Evolutionary conservation across 2,113 vertebrate genomes (phyloP).

Genomic region (Scomber scombrus): DNA sequence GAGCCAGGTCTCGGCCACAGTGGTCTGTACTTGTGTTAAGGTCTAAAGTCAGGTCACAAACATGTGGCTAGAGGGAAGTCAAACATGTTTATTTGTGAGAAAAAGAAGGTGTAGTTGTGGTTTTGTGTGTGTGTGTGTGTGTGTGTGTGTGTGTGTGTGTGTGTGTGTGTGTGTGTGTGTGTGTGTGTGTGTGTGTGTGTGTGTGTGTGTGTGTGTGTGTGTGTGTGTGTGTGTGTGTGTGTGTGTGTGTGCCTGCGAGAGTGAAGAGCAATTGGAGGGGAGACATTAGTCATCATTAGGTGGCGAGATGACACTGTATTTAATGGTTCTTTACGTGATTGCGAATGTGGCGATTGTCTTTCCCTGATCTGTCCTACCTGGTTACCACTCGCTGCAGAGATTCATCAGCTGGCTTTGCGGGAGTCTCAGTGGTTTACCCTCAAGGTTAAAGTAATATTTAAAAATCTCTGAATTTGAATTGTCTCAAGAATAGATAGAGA

Average conservation of each 20-base stretch:
- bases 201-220: not conserved
- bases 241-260: not conserved
- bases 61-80: not conserved
- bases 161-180: not conserved
- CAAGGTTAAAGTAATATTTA: not conserved
- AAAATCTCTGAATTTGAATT: not conserved
- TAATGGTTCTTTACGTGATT: slow-evolving; percentile 92
- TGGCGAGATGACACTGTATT: slow-evolving; percentile 90
- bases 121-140: slow-evolving; percentile 6
- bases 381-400: slow-evolving; percentile 88
- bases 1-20: slow-evolving; percentile 56
- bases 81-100: slow-evolving; percentile 42
- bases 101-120: slow-evolving; percentile 16
- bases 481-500: too few species aligned
- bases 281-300: slow-evolving; percentile 98
- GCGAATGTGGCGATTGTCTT: slow-evolving; percentile 92
- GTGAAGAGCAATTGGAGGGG: slow-evolving; percentile 65
- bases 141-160: not conserved
- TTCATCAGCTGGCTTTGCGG: slow-evolving; percentile 81
- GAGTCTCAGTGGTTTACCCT: slow-evolving; percentile 1
- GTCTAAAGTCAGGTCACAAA: slow-evolving; percentile 69
- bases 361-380: slow-evolving; percentile 89
- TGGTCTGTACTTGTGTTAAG: slow-evolving; percentile 49
- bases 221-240: not conserved
- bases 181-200: not conserved